Evolutionary conservation across 2,888 invertebrate genomes (phyloP), one percentile per base, ranked within the genome.

Genomic region (Cataglyphis livida): DNA sequence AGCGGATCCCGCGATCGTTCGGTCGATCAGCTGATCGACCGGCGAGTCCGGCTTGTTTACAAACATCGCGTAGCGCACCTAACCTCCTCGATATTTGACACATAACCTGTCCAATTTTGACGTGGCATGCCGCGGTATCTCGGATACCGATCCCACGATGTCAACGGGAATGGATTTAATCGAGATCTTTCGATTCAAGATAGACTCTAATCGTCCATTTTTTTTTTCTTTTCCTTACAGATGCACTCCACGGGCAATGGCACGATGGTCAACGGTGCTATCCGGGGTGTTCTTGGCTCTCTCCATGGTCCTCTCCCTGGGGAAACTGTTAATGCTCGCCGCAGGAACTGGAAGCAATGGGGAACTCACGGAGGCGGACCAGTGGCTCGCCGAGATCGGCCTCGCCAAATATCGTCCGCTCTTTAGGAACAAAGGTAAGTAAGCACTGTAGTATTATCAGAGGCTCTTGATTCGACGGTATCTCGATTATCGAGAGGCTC

Each of bases 351-450:
- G 92, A 82, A 93, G 89, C 85, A 93, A 96, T 91, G 96, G 96
- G 91, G 96, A 96, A 90, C 95, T 95, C 89, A 95, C 95, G 59
- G 96, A 96, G 94, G 97, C 97, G 81, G 97, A 97, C 91, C 95
- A 96, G 92, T 98, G 98, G 98, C 95, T 98, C 87, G 96, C 96
- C 82, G 96, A 97, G 93, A 97, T 97, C 93, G 96, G 97, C 88
- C 95, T 98, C 85, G 95, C 96, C 48, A 96, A 96, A 87, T 97
- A 97, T 93, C 96, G 96, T 92, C 95, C 96, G 88, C 94, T 97
- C 44, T 98, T 97, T 94, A 96, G 95, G 90, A 96, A 97, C 91
- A 96, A 96, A 95, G 98, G 98, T 98, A 95, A 95, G 96, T 35
- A 95, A 95, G 96, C 32, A 28, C 18, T 0, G 15, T 3, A n/a